Evolutionary conservation across 1,140 invertebrate species (phyloP).

Genomic region (Oscheius sp.): DNA sequence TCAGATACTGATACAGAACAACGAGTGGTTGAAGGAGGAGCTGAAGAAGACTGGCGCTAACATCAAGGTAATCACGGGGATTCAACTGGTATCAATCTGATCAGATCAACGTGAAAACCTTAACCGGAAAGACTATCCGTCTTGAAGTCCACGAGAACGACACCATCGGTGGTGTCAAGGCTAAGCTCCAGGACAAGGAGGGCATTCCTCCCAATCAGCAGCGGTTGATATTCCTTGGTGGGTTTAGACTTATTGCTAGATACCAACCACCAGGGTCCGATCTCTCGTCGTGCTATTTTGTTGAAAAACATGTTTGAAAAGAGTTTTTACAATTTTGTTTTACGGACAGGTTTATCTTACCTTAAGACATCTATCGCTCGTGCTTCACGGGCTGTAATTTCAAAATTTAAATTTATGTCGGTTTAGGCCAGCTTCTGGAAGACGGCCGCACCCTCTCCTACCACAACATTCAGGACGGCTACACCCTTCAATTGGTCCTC

Average conservation of each 20-base stretch:
- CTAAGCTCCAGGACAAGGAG: conserved; percentile 80
- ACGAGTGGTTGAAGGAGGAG: too few relatives aligned
- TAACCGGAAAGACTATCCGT: conserved; percentile 65
- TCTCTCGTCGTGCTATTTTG: too few relatives aligned
- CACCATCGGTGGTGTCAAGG: conserved; percentile 90
- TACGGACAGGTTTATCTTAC: too few relatives aligned
- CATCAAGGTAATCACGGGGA: too few relatives aligned
- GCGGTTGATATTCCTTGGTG: conserved; percentile 65
- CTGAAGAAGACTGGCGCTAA: too few relatives aligned
- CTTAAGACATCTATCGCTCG: conserved; percentile 1
- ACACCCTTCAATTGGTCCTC: conserved; percentile 67
- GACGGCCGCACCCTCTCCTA: conserved; percentile 86
- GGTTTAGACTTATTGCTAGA: conserved; percentile 36
- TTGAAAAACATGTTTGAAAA: neutral
- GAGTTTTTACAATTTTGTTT: conserved; percentile 65
- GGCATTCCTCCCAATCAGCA: conserved; percentile 67
- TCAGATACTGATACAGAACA: too few relatives aligned
- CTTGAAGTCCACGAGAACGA: conserved; percentile 70
- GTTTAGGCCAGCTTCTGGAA: conserved; percentile 79
- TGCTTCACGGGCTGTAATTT: conserved; percentile 40
- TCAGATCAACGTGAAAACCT: conserved; percentile 66
- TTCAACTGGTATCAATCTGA: too few relatives aligned
- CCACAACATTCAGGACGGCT: conserved; percentile 86
- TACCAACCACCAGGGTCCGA: too few relatives aligned
- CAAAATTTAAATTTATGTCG: conserved; percentile 3